A percentile compares a stretch with the other conserved stretches of the same genome.
Evolutionary conservation across 2,888 invertebrate species (phyloP).

Genomic region (Slavum lentiscoides): DNA sequence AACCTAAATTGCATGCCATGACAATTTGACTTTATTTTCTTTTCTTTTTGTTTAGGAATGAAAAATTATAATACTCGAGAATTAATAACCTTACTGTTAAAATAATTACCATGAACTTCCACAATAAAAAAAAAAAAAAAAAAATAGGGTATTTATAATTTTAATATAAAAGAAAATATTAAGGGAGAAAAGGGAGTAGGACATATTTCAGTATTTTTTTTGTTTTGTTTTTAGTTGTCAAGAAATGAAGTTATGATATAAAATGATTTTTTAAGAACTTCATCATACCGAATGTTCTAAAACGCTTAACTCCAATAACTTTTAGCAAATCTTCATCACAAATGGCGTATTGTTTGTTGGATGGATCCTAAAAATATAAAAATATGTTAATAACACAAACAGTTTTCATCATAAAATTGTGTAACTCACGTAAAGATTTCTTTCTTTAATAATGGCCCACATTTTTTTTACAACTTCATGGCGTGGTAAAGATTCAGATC

Average conservation of each 20-base stretch:
- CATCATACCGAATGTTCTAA: slow-evolving; percentile 96
- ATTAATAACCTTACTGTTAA: slow-evolving; percentile 18
- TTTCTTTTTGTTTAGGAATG: slow-evolving; percentile 40
- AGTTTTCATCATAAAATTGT: not conserved
- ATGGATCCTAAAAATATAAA: slow-evolving; percentile 71
- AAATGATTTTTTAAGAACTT: slow-evolving; percentile 93
- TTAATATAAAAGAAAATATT: slow-evolving; percentile 21
- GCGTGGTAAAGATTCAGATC: slow-evolving; percentile 79
- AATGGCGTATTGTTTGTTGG: slow-evolving; percentile 91
- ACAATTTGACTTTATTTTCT: slow-evolving; percentile 29
- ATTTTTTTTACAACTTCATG: slow-evolving; percentile 89
- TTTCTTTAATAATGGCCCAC: slow-evolving; percentile 87
- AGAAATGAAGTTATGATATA: slow-evolving; percentile 55
- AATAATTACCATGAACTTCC: slow-evolving; percentile 37
- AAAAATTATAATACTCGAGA: slow-evolving; percentile 51
- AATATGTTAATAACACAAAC: slow-evolving; percentile 28
- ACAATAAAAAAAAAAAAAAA: slow-evolving; percentile 37
- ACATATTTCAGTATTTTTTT: slow-evolving; percentile 16
- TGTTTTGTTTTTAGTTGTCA: not conserved
- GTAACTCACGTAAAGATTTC: slow-evolving; percentile 71
- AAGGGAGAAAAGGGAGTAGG: not conserved
- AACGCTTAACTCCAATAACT: slow-evolving; percentile 86
- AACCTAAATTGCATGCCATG: slow-evolving; percentile 32
- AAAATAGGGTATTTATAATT: slow-evolving; percentile 17
- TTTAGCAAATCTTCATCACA: slow-evolving; percentile 88